Percentiles rank a stretch among this genome's conserved stretches.
phyloP scores from a whole-genome alignment of 2,888 invertebrate species.

The Argyresthia goedartella region DNA sequence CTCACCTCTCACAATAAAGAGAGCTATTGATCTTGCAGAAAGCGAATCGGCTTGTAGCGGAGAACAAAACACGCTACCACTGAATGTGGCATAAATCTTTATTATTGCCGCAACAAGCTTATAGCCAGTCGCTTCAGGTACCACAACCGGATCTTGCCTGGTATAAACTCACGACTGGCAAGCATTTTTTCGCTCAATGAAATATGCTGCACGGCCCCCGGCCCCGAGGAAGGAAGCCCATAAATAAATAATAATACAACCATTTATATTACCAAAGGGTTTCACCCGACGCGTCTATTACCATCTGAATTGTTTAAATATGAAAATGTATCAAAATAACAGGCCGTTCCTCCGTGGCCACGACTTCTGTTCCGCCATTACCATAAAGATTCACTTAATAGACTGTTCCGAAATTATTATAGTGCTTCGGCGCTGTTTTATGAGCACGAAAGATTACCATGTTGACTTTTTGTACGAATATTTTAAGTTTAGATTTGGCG shows the following conservation, averaged over 20 bases:
- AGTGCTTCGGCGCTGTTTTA: conserved; percentile 57
- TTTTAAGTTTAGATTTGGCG: conserved; percentile 30
- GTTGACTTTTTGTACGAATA: conserved; percentile 36
- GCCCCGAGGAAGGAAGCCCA: conserved; percentile 64
- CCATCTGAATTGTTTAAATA: conserved; percentile 71
- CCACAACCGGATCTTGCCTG: conserved; percentile 57
- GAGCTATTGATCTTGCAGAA: conserved; percentile 65
- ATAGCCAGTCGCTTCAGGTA: conserved; percentile 64
- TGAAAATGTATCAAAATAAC: conserved; percentile 71
- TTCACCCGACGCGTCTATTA: conserved; percentile 69
- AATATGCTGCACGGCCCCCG: conserved; percentile 64
- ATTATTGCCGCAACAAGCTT: conserved; percentile 70
- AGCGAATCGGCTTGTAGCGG: conserved; percentile 65
- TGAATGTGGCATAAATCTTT: conserved; percentile 70
- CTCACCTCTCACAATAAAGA: conserved; percentile 61
- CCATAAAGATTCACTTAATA: conserved; percentile 70
- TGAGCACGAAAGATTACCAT: conserved; percentile 39
- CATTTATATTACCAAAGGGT: conserved; percentile 72
- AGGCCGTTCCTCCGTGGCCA: conserved; percentile 56
- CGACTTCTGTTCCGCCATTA: conserved; percentile 67
- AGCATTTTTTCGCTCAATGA: conserved; percentile 67
- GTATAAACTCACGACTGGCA: conserved; percentile 64
- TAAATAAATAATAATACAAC: conserved; percentile 71
- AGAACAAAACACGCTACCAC: conserved; percentile 69
- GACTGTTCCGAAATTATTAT: conserved; percentile 67